These are phyloP conservation scores for Phoeniculus purpureus DNA, from an alignment of 2,797 vertebrate genomes.

Conservation along the genomic window DNA sequence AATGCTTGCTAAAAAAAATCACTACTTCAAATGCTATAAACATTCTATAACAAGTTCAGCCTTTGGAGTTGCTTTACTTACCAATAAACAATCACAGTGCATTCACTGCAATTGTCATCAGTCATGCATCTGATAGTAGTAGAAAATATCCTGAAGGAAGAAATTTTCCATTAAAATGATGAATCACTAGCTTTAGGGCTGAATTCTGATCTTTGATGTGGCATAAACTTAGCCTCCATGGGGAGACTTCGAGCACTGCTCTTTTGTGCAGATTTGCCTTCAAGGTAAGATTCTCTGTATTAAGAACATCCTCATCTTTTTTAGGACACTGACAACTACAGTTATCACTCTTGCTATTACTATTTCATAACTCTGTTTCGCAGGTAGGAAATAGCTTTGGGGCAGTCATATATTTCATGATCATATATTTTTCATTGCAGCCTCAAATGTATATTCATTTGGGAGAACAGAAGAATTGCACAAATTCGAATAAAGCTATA, in stretches of 20 bases:
- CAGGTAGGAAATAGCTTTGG: constrained; percentile 51
- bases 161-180: constrained; percentile 45
- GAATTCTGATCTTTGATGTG: constrained; percentile 54
- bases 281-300: background rate
- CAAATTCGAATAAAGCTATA: constrained; percentile 22
- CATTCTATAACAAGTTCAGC: background rate
- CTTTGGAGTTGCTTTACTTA: constrained; percentile 35
- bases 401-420: constrained; percentile 47
- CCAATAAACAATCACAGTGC: background rate
- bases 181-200: constrained; percentile 49
- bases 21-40: background rate
- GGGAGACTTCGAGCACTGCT: constrained; percentile 28
- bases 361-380: constrained; percentile 55
- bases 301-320: constrained; percentile 40
- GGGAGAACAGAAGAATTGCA: background rate
- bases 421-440: constrained; percentile 53
- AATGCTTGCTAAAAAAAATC: background rate
- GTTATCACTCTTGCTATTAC: constrained; percentile 52
- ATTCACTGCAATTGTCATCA: background rate
- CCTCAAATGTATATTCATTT: background rate
- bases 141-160: constrained; percentile 18
- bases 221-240: constrained; percentile 22
- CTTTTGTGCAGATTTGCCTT: constrained; percentile 49
- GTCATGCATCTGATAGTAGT: background rate
- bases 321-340: constrained; percentile 20